A percentile compares a stretch with the other conserved stretches of the same genome.
Conservation (phyloP, 1,140 invertebrate genomes). For the Anastrepha ludens region DNA sequence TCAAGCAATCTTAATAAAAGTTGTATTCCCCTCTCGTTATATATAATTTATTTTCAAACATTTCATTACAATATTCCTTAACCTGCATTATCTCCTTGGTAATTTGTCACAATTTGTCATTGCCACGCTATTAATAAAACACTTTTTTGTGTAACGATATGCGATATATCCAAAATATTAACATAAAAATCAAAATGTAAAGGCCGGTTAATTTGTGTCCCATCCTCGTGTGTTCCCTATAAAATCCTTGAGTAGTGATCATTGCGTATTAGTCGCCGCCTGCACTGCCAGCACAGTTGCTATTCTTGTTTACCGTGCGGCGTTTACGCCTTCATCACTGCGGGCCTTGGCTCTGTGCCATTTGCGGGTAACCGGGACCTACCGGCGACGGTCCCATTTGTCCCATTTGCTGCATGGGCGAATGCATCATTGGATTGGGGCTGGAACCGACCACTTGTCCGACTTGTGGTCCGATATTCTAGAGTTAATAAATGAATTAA, state of each 20-base stretch:
- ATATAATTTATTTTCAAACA: conserved; percentile 3
- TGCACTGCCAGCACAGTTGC: conserved; percentile 52
- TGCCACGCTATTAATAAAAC: not conserved
- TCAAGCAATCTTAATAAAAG: conserved; percentile 16
- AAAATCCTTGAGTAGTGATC: not conserved
- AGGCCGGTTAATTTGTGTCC: conserved; percentile 23
- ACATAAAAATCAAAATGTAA: not conserved
- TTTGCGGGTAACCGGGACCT: conserved; percentile 63
- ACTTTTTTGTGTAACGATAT: not conserved
- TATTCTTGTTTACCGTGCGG: conserved; percentile 65
- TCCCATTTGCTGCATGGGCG: conserved; percentile 73
- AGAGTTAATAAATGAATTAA: conserved; percentile 46
- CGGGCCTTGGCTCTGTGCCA: conserved; percentile 68
- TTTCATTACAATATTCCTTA: not conserved
- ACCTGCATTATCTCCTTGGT: not conserved
- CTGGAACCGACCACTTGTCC: conserved; percentile 73
- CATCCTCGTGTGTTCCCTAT: not conserved
- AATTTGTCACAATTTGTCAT: not conserved
- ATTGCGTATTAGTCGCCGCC: conserved; percentile 42
- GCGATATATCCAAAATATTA: conserved; percentile 19
- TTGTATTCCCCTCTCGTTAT: not conserved
- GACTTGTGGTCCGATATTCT: conserved; percentile 67
- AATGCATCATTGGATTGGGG: conserved; percentile 77
- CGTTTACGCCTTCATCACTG: conserved; percentile 74
- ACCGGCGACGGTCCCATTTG: conserved; percentile 57